Evolutionary conservation across 2,113 vertebrate genomes (phyloP).

Genomic region (Haplotaxodon microlepis): DNA sequence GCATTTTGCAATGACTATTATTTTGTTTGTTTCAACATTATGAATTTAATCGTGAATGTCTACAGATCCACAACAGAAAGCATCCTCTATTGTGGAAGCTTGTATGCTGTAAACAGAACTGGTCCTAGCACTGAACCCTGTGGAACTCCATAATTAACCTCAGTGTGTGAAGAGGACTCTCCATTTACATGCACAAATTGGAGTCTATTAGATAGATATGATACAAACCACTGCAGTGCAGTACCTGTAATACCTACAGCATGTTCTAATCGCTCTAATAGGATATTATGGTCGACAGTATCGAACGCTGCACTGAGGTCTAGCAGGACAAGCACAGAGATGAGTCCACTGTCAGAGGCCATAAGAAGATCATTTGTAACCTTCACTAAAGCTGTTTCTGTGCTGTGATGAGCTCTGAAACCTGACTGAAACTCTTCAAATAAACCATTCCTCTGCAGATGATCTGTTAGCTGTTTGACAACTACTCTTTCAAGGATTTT

Average conservation of each 20-base stretch:
- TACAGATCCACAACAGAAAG: neutral
- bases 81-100: neutral
- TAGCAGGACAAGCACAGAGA: no score
- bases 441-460: no score
- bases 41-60: neutral
- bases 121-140: neutral
- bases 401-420: no score
- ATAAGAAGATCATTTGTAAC: no score
- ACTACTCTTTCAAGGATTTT: no score
- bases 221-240: fast-evolving
- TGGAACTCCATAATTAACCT: neutral
- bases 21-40: neutral
- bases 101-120: fast-evolving
- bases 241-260: fast-evolving
- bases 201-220: neutral
- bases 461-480: no score
- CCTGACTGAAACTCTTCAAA: no score
- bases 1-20: neutral
- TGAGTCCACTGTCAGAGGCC: no score
- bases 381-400: no score
- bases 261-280: neutral
- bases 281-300: neutral
- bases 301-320: fast-evolving
- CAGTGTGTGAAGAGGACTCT: neutral
- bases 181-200: fast-evolving